Percentiles rank a stretch among this genome's conserved stretches.
Conservation (phyloP, 2,113 vertebrate species). For the Dermatemys mawii region DNA sequence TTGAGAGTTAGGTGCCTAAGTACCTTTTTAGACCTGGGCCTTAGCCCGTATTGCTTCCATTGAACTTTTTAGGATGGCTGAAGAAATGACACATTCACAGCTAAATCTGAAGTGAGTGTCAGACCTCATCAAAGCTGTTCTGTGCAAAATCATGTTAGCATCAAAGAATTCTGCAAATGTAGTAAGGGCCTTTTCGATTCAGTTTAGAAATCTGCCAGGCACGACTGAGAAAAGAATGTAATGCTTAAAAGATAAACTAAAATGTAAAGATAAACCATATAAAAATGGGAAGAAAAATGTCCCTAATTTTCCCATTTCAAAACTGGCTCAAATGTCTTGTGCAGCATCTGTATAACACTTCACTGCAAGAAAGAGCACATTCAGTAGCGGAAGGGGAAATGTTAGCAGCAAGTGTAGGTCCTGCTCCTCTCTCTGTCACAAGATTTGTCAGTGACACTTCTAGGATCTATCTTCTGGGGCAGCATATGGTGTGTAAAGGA, state of each 20-base stretch:
- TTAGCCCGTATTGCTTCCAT: not conserved
- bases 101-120: not conserved
- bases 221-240: not conserved
- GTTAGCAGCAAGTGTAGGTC: not conserved
- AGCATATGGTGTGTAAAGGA: constrained; percentile 39
- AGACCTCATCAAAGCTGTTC: not conserved
- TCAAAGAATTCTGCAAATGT: not conserved
- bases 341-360: not conserved
- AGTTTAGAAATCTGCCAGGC: not conserved
- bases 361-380: not conserved
- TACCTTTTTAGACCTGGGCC: too few species aligned
- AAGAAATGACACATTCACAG: not conserved
- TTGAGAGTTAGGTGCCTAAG: too few species aligned
- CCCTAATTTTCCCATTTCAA: not conserved
- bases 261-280: not conserved
- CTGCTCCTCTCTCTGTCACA: not conserved
- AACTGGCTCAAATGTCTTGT: fast-evolving
- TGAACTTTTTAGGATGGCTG: not conserved
- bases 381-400: not conserved
- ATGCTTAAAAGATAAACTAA: not conserved
- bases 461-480: constrained; percentile 31
- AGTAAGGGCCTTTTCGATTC: not conserved
- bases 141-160: fast-evolving
- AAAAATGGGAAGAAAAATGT: not conserved
- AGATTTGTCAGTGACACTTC: not conserved